These are phyloP conservation scores for Stenotaenia linearis DNA, from an alignment of 2,888 invertebrate genomes.

Conservation along the genomic window DNA sequence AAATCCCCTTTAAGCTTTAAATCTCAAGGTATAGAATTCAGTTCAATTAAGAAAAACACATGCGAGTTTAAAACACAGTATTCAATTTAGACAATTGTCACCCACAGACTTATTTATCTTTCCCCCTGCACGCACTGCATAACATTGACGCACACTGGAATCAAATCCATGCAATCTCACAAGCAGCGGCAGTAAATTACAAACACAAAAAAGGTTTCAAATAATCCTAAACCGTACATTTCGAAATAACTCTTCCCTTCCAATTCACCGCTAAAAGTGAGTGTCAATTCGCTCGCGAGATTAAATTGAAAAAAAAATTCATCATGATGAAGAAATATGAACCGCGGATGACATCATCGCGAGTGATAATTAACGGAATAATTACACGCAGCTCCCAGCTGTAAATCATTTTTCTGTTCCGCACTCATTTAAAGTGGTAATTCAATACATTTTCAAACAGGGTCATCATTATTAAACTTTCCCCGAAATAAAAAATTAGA, in stretches of 20 bases:
- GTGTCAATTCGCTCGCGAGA: neutral
- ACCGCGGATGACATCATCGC: neutral
- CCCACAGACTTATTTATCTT: neutral
- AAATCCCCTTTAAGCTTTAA: neutral
- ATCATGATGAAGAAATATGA: constrained; percentile 4
- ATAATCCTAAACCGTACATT: neutral
- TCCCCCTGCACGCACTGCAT: neutral
- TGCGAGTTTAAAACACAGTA: neutral
- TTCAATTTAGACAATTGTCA: constrained; percentile 12
- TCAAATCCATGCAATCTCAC: neutral
- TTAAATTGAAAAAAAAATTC: neutral
- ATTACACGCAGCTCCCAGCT: neutral
- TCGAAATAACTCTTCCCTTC: neutral
- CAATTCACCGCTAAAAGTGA: neutral
- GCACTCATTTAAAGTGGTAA: constrained; percentile 1
- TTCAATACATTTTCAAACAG: neutral
- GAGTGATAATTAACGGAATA: constrained; percentile 5
- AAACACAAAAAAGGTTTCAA: neutral
- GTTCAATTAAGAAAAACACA: neutral
- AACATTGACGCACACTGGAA: neutral
- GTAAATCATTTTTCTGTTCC: constrained; percentile 3
- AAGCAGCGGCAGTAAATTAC: neutral
- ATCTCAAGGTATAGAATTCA: neutral
- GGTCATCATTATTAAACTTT: constrained; percentile 5
- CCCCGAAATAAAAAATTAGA: neutral